Conservation (phyloP, 2,888 invertebrate species). For the Aproaerema taeniolella region DNA sequence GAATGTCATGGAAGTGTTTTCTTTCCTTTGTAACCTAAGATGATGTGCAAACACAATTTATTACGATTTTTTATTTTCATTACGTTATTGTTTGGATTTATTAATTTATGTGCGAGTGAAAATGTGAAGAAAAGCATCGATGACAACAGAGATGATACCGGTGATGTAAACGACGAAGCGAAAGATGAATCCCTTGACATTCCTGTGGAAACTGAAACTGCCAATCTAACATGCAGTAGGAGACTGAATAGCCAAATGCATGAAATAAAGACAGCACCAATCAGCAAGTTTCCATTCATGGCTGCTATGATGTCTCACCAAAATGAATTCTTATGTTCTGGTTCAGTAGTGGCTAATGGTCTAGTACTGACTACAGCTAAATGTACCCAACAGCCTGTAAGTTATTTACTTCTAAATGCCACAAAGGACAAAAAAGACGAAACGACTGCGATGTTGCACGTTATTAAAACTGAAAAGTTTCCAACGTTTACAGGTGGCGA, state of each 20-base stretch:
- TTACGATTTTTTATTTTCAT: conserved; percentile 35
- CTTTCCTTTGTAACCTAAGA: no score
- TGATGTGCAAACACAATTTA: no score
- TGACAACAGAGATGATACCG: conserved; percentile 49
- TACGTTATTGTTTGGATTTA: conserved; percentile 33
- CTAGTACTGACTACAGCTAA: conserved; percentile 54
- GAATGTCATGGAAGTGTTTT: conserved; percentile 16
- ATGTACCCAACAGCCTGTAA: conserved; percentile 41
- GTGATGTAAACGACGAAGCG: conserved; percentile 46
- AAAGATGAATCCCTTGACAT: conserved; percentile 56
- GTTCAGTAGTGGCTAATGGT: conserved; percentile 53
- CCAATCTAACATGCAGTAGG: conserved; percentile 41
- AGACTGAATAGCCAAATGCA: conserved; percentile 52
- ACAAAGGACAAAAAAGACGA: conserved; percentile 48
- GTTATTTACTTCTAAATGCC: conserved; percentile 52
- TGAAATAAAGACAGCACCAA: conserved; percentile 43
- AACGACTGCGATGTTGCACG: conserved; percentile 36
- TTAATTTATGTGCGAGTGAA: conserved; percentile 34
- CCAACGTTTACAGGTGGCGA: conserved; percentile 44
- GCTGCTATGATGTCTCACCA: conserved; percentile 57
- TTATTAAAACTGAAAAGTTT: conserved; percentile 53
- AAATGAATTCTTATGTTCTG: conserved; percentile 58
- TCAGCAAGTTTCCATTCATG: conserved; percentile 58
- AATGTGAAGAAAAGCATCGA: conserved; percentile 60
- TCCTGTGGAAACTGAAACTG: conserved; percentile 37